These are phyloP conservation scores for Drosophila triauraria DNA, from an alignment of 1,140 invertebrate species.

Conservation along the genomic window DNA sequence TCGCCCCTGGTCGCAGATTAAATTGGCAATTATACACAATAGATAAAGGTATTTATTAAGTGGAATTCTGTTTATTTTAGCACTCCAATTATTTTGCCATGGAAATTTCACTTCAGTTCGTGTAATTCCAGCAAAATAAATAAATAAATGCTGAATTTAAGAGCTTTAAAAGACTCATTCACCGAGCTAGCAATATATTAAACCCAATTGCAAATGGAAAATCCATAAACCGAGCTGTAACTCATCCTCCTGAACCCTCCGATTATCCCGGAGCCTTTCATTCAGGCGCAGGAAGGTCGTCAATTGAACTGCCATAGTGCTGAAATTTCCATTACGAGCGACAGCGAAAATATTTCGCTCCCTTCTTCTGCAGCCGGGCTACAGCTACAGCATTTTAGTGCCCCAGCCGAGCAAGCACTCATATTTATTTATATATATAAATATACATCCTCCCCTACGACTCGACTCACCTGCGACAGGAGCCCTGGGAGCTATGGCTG, in stretches of 20 bases:
- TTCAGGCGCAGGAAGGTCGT: constrained; percentile 7
- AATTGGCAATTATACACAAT: neutral
- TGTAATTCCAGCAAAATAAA: too few species aligned
- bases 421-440: constrained; percentile 64
- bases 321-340: constrained; percentile 40
- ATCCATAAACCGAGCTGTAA: constrained; percentile 15
- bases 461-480: constrained; percentile 36
- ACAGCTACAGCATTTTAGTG: constrained; percentile 22
- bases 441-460: constrained; percentile 18
- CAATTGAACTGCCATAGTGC: constrained; percentile 43
- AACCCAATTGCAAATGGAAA: constrained; percentile 7
- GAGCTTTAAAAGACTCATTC: neutral
- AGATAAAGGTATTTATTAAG: constrained; percentile 1
- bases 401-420: constrained; percentile 16
- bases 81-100: too few species aligned
- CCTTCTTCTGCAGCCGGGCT: constrained; percentile 6
- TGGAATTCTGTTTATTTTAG: neutral
- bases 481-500: constrained; percentile 26
- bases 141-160: neutral
- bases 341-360: constrained; percentile 19
- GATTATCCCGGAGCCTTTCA: neutral
- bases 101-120: too few species aligned
- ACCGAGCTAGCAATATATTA: neutral
- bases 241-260: neutral
- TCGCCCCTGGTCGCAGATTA: too few species aligned